Evolutionary conservation across 2,888 invertebrate genomes (phyloP), one percentile per base, ranked within the genome.

Genomic region (Macaria notata): DNA sequence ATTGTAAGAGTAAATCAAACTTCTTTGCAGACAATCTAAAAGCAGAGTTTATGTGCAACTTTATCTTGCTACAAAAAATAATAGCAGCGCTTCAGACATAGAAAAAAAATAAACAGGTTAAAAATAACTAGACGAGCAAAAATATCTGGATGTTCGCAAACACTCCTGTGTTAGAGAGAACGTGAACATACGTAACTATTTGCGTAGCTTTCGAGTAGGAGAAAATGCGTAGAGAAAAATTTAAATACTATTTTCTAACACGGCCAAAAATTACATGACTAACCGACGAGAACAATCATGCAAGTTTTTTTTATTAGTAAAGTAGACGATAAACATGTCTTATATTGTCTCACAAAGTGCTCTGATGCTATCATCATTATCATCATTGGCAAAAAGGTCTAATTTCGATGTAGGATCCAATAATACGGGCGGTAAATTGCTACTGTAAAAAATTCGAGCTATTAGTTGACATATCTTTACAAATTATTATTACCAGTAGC

Each of bases 111-210:
- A 58, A 58, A 58, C 58, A 43, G 46, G 41, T 46, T 50, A 54
- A 47, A 58, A 58, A 58, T 58, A 58, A 54, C 49, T 46, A 47
- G 54, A 58, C 46, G 54, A 59, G 51, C 56, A 57, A 71, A 50
- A 50, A 58, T 54, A 58, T 50, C 49, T 44, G 45, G 46, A 47
- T 45, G 8, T 49, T 38, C 36, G 33, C 52, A 47, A 3, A 29
- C 31, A 9, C 42, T 43, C 36, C 6, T 41, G 39, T 33, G 19
- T 46, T 50, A 41, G 49, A 36, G 36, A 43, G 31, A 51, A 9
- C 30, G 43, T 44, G 33, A 31, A 44, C 19, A 41, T 52, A 53
- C 52, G 45, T 45, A 42, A 3, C 41, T 45, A 44, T 50, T 43
- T 50, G 49, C 33, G 36, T 29, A 38, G 49, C 4, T 46, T 49